Base-by-base conservation (phyloP, 2,797 vertebrate genomes). In the Protosalanx chinensis region DNA sequence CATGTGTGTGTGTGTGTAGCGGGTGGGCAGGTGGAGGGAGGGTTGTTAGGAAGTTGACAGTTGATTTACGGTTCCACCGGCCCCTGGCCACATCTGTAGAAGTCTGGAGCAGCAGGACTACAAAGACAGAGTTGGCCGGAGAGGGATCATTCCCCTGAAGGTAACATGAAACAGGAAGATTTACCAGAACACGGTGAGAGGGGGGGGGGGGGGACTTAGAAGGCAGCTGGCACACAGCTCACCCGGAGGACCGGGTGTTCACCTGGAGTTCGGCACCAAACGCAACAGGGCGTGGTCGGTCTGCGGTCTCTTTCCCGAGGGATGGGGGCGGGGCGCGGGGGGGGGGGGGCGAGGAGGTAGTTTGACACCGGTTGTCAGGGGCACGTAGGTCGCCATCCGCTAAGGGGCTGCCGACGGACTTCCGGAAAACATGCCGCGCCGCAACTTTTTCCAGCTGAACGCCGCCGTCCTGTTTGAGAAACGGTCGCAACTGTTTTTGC, bases 131-230 rank as follows among this genome's bases (percentile, higher is more conserved):
- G 70, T 72, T 59, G 58, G 59, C 65, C 63, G 63, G 67, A 5
- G 67, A 60, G n/a, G 46, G 58, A 67, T 75, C 67, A 71, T 72
- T 75, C 83, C 72, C 77, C 82, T 81, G 58, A 56, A 70, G 78
- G 77, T 76, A 78, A 83, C 78, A 80, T 84, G 77, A 84, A 82
- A 85, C 57, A 53, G 37, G 78, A 87, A 85, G 85, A 85, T 89
- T 84, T 87, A 81, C 72, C 73, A 64, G 32, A 33, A n/a, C 72
- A 67, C 79, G 79, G 62, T 33, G 7, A 75, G 85, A 27, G 23
- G 23, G 23, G 23, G 23, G 23, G 23, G 23, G 23, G 23, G 23
- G 82, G 85, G 79, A n/a, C 7, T 10, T 76, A 49, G 74, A 74
- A 77, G 82, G 73, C 82, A 83, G 74, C 75, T 77, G 77, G 84